Evolutionary conservation across 2,797 vertebrate genomes (phyloP).

Genomic region (Enoplosus armatus): DNA sequence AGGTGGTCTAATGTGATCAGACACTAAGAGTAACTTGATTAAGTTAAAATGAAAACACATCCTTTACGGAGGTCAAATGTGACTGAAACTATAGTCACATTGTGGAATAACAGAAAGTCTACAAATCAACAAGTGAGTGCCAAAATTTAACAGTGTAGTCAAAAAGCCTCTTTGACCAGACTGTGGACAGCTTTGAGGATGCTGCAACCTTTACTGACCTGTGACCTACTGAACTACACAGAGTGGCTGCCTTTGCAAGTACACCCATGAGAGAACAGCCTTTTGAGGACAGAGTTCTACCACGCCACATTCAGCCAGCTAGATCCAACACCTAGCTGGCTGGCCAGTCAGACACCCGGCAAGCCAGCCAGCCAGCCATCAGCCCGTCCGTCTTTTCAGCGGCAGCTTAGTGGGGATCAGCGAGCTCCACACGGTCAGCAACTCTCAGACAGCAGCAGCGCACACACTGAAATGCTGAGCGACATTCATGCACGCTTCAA

Average conservation of each 20-base stretch:
- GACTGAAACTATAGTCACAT: not conserved
- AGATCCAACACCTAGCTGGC: conserved; percentile 42
- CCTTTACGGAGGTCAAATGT: not conserved
- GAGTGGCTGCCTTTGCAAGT: conserved; percentile 9
- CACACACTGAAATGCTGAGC: conserved; percentile 51
- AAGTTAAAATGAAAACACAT: conserved; percentile 7
- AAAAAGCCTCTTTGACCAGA: not conserved
- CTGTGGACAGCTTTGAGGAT: conserved; percentile 2
- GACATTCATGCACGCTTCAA: conserved; percentile 38
- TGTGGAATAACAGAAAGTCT: not conserved
- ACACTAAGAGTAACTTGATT: not conserved
- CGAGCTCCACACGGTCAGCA: conserved; percentile 76
- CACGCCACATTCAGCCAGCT: conserved; percentile 34
- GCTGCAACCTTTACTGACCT: conserved; percentile 14
- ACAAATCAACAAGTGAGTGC: not conserved
- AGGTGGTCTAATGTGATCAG: not conserved
- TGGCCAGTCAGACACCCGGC: conserved; percentile 43
- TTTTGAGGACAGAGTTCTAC: conserved; percentile 36
- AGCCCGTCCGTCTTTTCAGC: conserved; percentile 63
- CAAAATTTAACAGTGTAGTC: not conserved
- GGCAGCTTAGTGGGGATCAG: conserved; percentile 79
- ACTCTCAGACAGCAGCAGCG: conserved; percentile 67
- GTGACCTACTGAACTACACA: conserved; percentile 26
- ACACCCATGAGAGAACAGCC: conserved; percentile 24
- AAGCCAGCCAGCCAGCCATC: conserved; percentile 49